Evolutionary conservation across 2,797 vertebrate genomes (phyloP).

Genomic region (Nyctibius grandis): DNA sequence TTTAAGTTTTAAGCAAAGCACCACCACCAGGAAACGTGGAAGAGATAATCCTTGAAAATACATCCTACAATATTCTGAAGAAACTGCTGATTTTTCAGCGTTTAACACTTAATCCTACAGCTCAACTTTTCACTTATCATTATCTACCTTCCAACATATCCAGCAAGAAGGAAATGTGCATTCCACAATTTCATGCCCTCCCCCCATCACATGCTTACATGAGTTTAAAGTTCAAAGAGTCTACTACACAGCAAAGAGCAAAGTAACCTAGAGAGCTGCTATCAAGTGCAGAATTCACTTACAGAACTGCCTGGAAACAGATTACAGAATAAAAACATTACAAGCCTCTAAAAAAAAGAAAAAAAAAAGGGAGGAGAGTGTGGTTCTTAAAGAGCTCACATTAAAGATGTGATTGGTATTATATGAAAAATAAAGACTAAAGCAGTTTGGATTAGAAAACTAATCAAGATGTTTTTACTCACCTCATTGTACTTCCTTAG

Average conservation of each 20-base stretch:
- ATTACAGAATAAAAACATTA: not conserved
- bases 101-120: not conserved
- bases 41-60: not conserved
- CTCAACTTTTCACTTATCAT: not conserved
- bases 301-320: not conserved
- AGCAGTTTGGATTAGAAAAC: not conserved
- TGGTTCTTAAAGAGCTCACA: not conserved
- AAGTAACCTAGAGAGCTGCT: not conserved
- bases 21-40: not conserved
- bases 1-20: not conserved
- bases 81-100: not conserved
- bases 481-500: slow-evolving; percentile 86
- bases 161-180: not conserved
- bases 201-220: not conserved
- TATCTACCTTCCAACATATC: not conserved
- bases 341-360: not conserved
- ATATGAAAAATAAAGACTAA: not conserved
- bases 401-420: not conserved
- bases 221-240: not conserved
- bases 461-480: slow-evolving; percentile 17
- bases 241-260: not conserved
- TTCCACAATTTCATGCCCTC: not conserved
- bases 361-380: not conserved
- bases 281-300: not conserved
- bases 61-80: not conserved